Evolutionary conservation across 2,113 vertebrate genomes (phyloP).

Genomic region (Burhinus oedicnemus): DNA sequence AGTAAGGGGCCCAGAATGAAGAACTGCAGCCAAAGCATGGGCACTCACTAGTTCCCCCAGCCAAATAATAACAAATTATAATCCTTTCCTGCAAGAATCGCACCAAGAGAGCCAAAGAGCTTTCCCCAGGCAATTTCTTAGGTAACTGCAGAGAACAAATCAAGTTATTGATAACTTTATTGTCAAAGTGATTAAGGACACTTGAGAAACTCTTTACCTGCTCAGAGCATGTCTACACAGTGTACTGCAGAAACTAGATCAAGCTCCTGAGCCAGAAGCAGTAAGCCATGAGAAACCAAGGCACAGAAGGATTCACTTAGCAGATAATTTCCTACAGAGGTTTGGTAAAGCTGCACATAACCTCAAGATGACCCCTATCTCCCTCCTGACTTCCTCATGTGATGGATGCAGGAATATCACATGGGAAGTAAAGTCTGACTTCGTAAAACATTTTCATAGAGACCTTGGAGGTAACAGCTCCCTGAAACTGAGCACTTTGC

Average conservation of each 20-base stretch:
- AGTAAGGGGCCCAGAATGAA: neutral
- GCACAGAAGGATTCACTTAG: neutral
- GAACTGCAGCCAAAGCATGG: neutral
- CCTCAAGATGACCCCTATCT: neutral
- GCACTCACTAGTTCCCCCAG: neutral
- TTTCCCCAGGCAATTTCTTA: neutral
- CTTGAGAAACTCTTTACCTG: neutral
- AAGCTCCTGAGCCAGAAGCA: neutral
- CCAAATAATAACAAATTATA: neutral
- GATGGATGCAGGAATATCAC: neutral
- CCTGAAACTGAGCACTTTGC: neutral
- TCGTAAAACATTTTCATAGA: neutral
- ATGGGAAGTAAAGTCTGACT: neutral
- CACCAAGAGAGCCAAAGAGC: neutral
- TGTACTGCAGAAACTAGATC: neutral
- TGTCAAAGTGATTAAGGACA: neutral
- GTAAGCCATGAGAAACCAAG: neutral
- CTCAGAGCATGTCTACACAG: neutral
- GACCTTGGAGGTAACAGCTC: neutral
- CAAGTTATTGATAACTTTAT: neutral
- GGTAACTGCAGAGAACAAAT: neutral
- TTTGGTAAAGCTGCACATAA: neutral
- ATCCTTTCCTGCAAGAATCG: neutral
- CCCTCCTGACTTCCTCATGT: neutral
- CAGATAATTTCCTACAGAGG: neutral